Base-by-base conservation (phyloP, 2,888 invertebrate genomes). In the Lithophane ornitopus region DNA sequence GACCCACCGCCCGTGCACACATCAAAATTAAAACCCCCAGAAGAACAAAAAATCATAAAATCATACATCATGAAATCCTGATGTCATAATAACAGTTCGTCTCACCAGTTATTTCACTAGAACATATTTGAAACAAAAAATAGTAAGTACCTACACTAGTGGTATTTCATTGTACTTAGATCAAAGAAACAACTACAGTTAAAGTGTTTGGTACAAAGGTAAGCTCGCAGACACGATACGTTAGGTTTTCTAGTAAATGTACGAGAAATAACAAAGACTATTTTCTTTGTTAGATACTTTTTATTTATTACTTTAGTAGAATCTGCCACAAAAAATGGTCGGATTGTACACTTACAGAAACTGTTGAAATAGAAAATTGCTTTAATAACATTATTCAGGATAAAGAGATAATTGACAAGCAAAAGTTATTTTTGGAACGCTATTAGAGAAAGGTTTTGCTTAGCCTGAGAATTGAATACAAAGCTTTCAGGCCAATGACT, bases 151-250 rank as follows among this genome's bases (percentile, higher is more conserved):
- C 34, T 34, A 34, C 34, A 34, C 6, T 34, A 34, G 76, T 74
- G 2, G 81, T 81, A 81, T 81, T 76, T 77, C 67, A 70, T 68
- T 68, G 71, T 68, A 69, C 49, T 74, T 58, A 69, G 54, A 79
- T 79, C 63, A 71, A 65, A 82, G 79, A 79, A 82, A 79, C 74
- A 68, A 82, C 49, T 65, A 41, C 70, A 69, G 70, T 74, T 74
- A 67, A 78, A 81, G 78, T 73, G 83, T 84, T 67, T 54, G 61
- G 70, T 82, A 82, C 79, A 79, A 71, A 65, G 70, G 83, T 70
- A 19, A 74, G 70, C 70, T 44, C 39, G 52, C 59, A 41, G 65
- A 81, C 70, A 62, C 67, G 77, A 77, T 65, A 68, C 89, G 63
- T 58, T 67, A 14, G 67, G 46, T 58, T 56, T 80, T 68, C 26